These are phyloP conservation scores for Chelonoidis abingdonii DNA, from an alignment of 2,113 vertebrate species.

Conservation along the genomic window DNA sequence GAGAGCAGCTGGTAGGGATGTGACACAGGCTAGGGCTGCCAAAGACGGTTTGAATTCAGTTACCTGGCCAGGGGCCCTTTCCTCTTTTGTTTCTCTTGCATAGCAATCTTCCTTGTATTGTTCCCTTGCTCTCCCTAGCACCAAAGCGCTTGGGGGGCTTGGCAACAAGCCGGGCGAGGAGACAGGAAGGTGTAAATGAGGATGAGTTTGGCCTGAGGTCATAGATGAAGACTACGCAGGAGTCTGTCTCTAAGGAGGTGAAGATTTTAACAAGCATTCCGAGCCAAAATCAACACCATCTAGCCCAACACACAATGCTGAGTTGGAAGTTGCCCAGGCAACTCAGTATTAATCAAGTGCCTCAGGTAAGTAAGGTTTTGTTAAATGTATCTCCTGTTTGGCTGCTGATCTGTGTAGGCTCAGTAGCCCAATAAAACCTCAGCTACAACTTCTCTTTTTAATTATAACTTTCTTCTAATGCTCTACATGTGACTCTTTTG, in stretches of 20 bases:
- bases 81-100: background rate
- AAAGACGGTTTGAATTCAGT: background rate
- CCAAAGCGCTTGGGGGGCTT: background rate
- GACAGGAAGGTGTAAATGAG: background rate
- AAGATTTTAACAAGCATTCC: background rate
- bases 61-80: background rate
- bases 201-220: background rate
- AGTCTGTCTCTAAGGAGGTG: background rate
- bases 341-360: conserved; percentile 89
- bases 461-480: background rate
- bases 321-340: conserved; percentile 85
- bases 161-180: background rate
- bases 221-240: accelerated
- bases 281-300: accelerated
- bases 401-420: background rate
- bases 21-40: background rate
- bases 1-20: background rate
- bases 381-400: background rate
- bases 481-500: background rate
- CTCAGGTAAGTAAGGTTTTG: conserved; percentile 84
- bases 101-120: background rate
- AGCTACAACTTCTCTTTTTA: background rate
- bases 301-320: conserved; percentile 74
- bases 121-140: background rate
- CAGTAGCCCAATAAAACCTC: background rate